Conservation (phyloP, 2,888 invertebrate species). For the Spodoptera littoralis region DNA sequence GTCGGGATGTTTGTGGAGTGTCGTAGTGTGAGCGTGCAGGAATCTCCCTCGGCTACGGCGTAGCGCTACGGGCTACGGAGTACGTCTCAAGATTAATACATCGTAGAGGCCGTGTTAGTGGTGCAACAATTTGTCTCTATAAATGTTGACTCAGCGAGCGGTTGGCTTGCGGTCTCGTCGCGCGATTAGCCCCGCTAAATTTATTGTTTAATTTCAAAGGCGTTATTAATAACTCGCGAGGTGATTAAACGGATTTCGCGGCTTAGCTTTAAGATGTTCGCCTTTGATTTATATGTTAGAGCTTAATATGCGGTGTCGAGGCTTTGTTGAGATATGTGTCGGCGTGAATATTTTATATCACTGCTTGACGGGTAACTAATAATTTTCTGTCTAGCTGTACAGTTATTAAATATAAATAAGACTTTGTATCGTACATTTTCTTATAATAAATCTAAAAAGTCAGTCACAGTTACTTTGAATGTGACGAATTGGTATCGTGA, state of each 20-base stretch:
- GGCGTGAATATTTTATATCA: conserved; percentile 60
- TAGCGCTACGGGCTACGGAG: conserved; percentile 65
- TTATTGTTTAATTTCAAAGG: conserved; percentile 89
- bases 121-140: conserved; percentile 89
- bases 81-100: conserved; percentile 85
- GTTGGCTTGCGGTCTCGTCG: conserved; percentile 80
- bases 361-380: conserved; percentile 48
- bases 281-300: conserved; percentile 81
- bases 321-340: conserved; percentile 64
- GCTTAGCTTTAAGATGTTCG: conserved; percentile 79
- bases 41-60: conserved; percentile 67
- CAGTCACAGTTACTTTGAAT: conserved; percentile 31
- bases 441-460: conserved; percentile 38
- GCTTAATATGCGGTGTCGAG: conserved; percentile 75
- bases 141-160: conserved; percentile 88
- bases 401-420: conserved; percentile 34
- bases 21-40: conserved; percentile 60
- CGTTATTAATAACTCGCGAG: conserved; percentile 86
- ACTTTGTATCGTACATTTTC: conserved; percentile 10
- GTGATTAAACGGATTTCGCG: conserved; percentile 87
- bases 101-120: conserved; percentile 83
- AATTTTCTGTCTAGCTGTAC: conserved; percentile 42
- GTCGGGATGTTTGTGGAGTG: conserved; percentile 44
- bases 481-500: conserved; percentile 37
- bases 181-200: conserved; percentile 87